Evolutionary conservation across 1,140 invertebrate species (phyloP).

Genomic region (Cydia splendana): DNA sequence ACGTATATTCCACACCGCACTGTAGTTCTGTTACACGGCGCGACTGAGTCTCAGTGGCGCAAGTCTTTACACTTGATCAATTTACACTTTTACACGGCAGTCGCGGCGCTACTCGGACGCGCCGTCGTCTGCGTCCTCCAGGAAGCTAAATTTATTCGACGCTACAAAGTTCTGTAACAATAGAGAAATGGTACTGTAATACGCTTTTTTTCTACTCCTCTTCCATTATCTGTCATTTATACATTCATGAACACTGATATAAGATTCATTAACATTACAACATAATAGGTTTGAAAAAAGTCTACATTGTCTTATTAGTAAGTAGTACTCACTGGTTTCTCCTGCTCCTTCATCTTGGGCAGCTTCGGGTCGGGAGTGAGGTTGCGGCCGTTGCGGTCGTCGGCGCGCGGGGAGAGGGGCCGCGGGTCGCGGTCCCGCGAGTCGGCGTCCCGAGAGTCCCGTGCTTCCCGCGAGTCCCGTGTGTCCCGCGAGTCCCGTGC

Average conservation of each 20-base stretch:
- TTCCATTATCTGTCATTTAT: too few species aligned
- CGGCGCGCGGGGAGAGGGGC: slow-evolving; percentile 10
- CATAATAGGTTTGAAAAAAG: too few species aligned
- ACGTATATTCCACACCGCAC: slow-evolving; percentile 62
- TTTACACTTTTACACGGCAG: slow-evolving; percentile 73
- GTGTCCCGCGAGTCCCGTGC: slow-evolving; percentile 15
- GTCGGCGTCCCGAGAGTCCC: slow-evolving; percentile 34
- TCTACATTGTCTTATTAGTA: too few species aligned
- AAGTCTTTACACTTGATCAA: slow-evolving; percentile 61
- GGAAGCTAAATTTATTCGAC: slow-evolving; percentile 82
- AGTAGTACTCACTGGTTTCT: slow-evolving; percentile 80
- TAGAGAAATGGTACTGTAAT: slow-evolving; percentile 42
- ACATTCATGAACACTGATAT: too few species aligned
- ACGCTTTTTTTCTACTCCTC: too few species aligned
- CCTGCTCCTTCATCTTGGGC: slow-evolving; percentile 83
- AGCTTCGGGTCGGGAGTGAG: slow-evolving; percentile 66
- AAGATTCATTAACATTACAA: too few species aligned
- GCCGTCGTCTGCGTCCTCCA: slow-evolving; percentile 72
- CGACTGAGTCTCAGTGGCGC: slow-evolving; percentile 53
- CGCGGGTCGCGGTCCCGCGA: slow-evolving; percentile 4
- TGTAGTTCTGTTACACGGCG: slow-evolving; percentile 65
- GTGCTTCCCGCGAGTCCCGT: not conserved
- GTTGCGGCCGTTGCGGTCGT: slow-evolving; percentile 48
- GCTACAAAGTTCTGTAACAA: slow-evolving; percentile 82
- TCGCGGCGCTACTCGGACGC: slow-evolving; percentile 63